phyloP scores from a whole-genome alignment of 2,113 vertebrate species.

The Grammomys dolichurus region DNA sequence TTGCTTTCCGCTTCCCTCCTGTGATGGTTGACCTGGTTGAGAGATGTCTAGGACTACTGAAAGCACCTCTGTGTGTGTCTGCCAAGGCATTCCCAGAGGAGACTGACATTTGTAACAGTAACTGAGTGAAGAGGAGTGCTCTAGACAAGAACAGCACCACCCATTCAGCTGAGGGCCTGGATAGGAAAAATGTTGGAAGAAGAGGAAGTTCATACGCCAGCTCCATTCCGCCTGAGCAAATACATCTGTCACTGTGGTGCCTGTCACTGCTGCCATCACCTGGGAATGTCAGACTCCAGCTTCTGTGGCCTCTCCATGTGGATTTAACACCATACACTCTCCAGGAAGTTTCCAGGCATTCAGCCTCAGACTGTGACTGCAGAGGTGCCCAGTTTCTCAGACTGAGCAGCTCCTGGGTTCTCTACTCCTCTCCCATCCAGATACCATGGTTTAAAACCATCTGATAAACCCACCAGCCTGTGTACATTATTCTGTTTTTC shows the following conservation, averaged over 20 bases:
- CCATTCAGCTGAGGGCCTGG: neutral
- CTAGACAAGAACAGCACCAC: neutral
- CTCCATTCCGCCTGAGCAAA: neutral
- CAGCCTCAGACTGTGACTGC: too few relatives aligned
- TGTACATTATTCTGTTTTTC: neutral
- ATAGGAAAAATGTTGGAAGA: neutral
- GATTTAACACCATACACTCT: neutral
- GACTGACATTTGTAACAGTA: neutral
- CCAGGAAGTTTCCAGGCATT: neutral
- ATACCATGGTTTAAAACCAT: neutral
- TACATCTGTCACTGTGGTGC: neutral
- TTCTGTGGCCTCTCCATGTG: neutral
- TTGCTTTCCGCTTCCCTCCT: neutral
- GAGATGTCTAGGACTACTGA: neutral
- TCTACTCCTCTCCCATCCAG: neutral
- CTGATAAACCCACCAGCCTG: too few relatives aligned
- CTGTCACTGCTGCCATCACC: neutral
- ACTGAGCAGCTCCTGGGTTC: neutral
- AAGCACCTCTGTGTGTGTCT: neutral
- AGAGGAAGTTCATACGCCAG: neutral
- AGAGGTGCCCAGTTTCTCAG: neutral
- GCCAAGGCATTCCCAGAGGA: neutral
- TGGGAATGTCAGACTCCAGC: neutral
- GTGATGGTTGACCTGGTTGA: neutral
- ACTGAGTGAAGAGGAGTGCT: neutral